Evolutionary conservation across 2,888 invertebrate genomes (phyloP), one percentile per base, ranked within the genome.

Genomic region (Eulithis prunata): DNA sequence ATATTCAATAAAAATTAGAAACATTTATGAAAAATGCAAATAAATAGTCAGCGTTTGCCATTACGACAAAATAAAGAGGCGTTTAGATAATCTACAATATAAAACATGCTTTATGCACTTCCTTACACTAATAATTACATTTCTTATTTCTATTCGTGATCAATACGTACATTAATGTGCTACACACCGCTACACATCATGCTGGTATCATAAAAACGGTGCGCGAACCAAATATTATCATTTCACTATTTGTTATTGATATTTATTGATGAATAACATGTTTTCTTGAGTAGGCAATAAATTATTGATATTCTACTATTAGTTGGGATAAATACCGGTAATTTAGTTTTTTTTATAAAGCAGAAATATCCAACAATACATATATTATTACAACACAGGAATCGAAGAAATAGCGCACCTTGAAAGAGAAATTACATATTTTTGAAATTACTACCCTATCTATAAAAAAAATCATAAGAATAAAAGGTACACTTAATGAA

Each of bases 41-140:
- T 92, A 93, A 92, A 93, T 93, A 92, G 90, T 89, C 88, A 90
- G 93, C 91, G 75, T 84, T 74, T 84, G 89, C 86, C 93, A 78
- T 75, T 66, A 74, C 75, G 91, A 85, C 90, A 88, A 90, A 82
- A 82, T 84, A 89, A 86, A 83, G 85, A 88, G 86, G 90, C 89
- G 80, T 86, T 87, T 86, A 85, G 85, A 80, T 89, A 89, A 81
- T 87, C 89, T 91, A 91, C 70, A 89, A 89, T 91, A 93, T 90
- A 93, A 93, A 92, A 93, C 91, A 92, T 91, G 91, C 89, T 90
- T 87, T 88, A 88, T 85, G 83, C 78, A 85, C 85, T 85, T 83
- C 58, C 90, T 90, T 91, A 91, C 21, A 71, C 86, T 91, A 92
- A 68, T 87, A 90, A 87, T 93, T 91, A 92, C 92, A 91, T 85